Evolutionary conservation across 2,113 vertebrate genomes (phyloP), one percentile per base, ranked within the genome.

Genomic region (Monarcha castaneiventris): DNA sequence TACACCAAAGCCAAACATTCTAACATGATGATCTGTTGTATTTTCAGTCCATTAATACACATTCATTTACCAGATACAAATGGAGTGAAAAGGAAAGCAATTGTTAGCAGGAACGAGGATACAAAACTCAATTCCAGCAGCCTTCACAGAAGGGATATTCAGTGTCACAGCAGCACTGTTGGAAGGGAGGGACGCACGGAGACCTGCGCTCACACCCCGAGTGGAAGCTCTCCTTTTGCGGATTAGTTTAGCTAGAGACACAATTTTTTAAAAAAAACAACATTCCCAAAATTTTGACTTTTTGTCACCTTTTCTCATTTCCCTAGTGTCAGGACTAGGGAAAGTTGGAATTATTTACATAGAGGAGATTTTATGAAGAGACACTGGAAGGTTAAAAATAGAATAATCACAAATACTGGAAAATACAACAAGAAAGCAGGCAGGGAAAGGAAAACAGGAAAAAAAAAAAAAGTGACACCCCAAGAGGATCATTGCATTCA

Each of bases 111-210:
- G 86, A 63, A 92, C 85, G 51, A 48, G 66, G 66, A 87, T 74
- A 87, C 30, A 81, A 71, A 96, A 94, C 41, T 75, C 32, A 82
- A 32, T 91, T 96, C 86, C 95, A 92, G 96, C 87, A 85, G 78
- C 94, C 96, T 97, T 98, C 95, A 96, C 75, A 93, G 96, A 97
- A 96, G 95, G 93, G 91, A 97, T 89, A 95, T 73, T 94, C 89
- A 87, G 91, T 84, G 94, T 68, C 77, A 69, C 75, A 79, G 87
- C 44, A 18, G 95, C 72, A 72, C 79, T 32, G 2, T 55, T 3
- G 0, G 91, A 73, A 95, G 78, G 93, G 23, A 75, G 63, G 58
- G 58, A 66, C 0, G 1, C 66, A 86, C 0, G 3, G 58, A 84
- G 68, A 90, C 52, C 71, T 37, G 76, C 6, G 8, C 82, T 89